Percentiles rank a stretch among this genome's conserved stretches.
Evolutionary conservation across 2,888 invertebrate genomes (phyloP).

Genomic region (Trichogramma evanescens): DNA sequence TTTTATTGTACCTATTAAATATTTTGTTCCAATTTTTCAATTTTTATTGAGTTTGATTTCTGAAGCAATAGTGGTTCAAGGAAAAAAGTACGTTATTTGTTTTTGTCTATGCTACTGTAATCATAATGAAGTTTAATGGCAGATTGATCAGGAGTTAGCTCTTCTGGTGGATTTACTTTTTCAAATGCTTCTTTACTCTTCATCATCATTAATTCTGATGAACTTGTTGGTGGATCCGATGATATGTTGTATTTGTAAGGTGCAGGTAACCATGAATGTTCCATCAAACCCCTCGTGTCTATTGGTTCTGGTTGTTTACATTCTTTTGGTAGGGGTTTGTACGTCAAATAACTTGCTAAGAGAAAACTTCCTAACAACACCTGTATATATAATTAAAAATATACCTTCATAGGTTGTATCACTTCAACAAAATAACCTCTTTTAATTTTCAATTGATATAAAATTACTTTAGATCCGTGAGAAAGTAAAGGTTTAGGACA

Average conservation of each 20-base stretch:
- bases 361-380: not conserved
- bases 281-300: not conserved
- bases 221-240: not conserved
- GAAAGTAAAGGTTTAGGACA: not conserved
- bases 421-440: not conserved
- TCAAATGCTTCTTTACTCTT: not conserved
- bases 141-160: too few species aligned
- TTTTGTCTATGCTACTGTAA: too few species aligned
- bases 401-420: not conserved
- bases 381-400: not conserved
- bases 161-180: not conserved
- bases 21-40: too few species aligned
- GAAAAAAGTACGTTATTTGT: too few species aligned
- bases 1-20: too few species aligned
- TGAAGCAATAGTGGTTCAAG: too few species aligned
- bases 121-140: too few species aligned
- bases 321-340: not conserved
- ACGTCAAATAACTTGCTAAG: not conserved
- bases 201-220: slow-evolving; percentile 2
- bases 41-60: too few species aligned
- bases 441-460: not conserved
- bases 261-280: not conserved
- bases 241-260: not conserved
- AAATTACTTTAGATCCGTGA: slow-evolving; percentile 3
- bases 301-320: not conserved